Conservation (phyloP, 1,140 invertebrate genomes). For the Tribolium madens region DNA sequence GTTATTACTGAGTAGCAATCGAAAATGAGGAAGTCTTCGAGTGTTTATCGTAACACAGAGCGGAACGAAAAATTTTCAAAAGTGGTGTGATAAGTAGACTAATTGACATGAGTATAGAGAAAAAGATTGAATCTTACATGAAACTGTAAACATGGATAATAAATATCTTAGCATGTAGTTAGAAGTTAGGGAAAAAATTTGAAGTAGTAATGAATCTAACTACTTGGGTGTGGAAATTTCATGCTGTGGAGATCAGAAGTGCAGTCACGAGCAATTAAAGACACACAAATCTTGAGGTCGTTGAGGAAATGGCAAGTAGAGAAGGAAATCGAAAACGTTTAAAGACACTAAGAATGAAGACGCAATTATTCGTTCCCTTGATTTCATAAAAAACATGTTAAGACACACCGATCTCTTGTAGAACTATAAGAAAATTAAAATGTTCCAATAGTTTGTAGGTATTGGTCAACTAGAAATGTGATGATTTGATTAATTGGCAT, state of each 20-base stretch:
- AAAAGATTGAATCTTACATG: not conserved
- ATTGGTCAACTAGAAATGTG: no score
- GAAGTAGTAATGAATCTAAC: conserved; percentile 7
- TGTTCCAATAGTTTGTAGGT: no score
- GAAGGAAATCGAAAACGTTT: not conserved
- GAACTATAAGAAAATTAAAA: no score
- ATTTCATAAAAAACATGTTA: not conserved
- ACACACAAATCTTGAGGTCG: not conserved
- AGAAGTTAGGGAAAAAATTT: not conserved
- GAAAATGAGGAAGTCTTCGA: conserved; percentile 14
- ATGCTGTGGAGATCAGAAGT: conserved; percentile 22
- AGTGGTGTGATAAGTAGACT: not conserved
- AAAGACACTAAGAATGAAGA: not conserved
- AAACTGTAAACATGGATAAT: conserved; percentile 9
- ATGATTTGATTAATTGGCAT: not conserved
- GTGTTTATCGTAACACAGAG: not conserved
- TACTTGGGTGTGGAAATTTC: conserved; percentile 33
- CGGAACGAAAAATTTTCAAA: conserved; percentile 1
- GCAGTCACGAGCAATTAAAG: conserved; percentile 30
- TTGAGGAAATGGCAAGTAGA: not conserved
- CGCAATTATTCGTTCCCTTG: not conserved
- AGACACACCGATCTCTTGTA: no score
- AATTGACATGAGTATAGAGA: not conserved
- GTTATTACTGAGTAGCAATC: conserved; percentile 2
- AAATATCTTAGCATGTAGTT: not conserved